These are phyloP conservation scores for Zophobas morio DNA, from an alignment of 1,140 invertebrate species.

Conservation along the genomic window DNA sequence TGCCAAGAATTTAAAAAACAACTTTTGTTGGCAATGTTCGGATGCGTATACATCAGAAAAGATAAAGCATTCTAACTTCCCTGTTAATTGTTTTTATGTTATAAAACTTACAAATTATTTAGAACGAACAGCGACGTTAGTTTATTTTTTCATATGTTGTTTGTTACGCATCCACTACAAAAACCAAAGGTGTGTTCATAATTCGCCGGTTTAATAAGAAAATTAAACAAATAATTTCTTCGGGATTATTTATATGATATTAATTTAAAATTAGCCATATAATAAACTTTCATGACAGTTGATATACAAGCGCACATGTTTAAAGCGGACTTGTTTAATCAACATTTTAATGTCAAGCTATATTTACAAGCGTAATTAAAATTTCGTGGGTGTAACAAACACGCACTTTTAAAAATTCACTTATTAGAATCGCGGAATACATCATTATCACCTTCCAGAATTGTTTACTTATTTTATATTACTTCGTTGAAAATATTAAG, in stretches of 20 bases:
- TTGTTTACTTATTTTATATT: too few relatives aligned
- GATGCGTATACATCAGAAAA: background rate
- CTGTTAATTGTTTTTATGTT: background rate
- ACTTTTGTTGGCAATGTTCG: constrained; percentile 25
- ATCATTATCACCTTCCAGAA: too few relatives aligned
- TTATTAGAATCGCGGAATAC: too few relatives aligned
- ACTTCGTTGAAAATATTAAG: too few relatives aligned
- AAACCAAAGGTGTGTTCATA: background rate
- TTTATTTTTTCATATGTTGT: background rate
- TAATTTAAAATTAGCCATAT: background rate
- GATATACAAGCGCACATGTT: background rate
- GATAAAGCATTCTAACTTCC: background rate
- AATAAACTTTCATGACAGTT: background rate
- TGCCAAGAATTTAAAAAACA: constrained; percentile 36
- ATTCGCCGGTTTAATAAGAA: background rate
- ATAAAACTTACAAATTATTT: too few relatives aligned
- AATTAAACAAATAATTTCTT: background rate
- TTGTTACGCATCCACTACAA: too few relatives aligned
- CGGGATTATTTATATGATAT: background rate
- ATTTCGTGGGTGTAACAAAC: too few relatives aligned
- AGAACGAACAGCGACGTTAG: background rate
- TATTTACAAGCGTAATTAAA: too few relatives aligned
- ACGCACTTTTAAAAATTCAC: too few relatives aligned
- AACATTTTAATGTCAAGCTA: background rate
- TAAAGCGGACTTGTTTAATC: background rate